Evolutionary conservation across 2,888 invertebrate genomes (phyloP).

Genomic region (Metopia argyrocephala): DNA sequence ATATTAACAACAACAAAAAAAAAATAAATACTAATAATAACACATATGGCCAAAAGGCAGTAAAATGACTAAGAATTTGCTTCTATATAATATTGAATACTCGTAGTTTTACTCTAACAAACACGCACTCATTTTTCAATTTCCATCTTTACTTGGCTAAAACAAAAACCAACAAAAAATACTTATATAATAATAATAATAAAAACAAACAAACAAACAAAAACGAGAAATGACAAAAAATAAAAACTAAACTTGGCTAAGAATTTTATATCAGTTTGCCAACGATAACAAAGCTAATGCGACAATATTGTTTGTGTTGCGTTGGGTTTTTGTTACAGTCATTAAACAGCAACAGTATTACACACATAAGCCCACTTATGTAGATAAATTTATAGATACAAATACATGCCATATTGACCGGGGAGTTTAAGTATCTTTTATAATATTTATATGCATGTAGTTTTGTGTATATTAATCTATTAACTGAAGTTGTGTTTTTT

Average conservation of each 20-base stretch:
- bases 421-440: not conserved
- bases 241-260: conserved; percentile 53
- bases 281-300: conserved; percentile 62
- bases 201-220: not conserved
- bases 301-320: conserved; percentile 66
- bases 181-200: not conserved
- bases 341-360: conserved; percentile 39
- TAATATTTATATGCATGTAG: not conserved
- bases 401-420: conserved; percentile 3
- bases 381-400: not conserved
- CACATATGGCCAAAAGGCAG: conserved; percentile 46
- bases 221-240: not conserved
- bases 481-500: not conserved
- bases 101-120: not conserved
- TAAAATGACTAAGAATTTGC: not conserved
- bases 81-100: not conserved
- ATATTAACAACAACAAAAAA: not conserved
- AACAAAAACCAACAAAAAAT: not conserved
- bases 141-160: not conserved
- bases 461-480: not conserved
- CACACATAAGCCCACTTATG: not conserved
- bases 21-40: not conserved
- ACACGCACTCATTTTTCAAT: not conserved
- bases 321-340: conserved; percentile 53
- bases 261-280: conserved; percentile 49